Base-by-base conservation (phyloP, 2,113 vertebrate genomes). In the Phalacrocorax brasilianus region DNA sequence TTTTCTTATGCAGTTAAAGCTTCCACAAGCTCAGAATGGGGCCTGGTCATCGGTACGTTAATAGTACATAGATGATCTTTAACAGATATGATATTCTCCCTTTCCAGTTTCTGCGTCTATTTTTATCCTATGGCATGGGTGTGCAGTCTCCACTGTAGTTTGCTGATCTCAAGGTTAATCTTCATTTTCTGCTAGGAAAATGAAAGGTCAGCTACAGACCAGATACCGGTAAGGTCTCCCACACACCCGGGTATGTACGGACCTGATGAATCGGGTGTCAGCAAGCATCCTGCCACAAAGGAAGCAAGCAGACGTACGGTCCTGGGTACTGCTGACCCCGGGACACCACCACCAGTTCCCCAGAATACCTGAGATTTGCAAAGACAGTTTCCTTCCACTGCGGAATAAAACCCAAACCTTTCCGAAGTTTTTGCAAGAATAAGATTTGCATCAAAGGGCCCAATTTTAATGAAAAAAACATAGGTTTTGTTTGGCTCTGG, bases 161-260 rank as follows among this genome's bases (percentile, higher is more conserved):
- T 78, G 76, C 68, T 65, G 65, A 81, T 88, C 83, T 87, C 59
- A 68, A 92, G 76, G 61, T 85, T 78, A 78, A 84, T 35, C 73
- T 78, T 49, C 1, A 1, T 61, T 65, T 95, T 88, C 85, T 88
- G 76, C 49, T 28, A 78, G 73, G 28, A 71, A 78, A 82, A 70
- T 8, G 18, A 89, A 93, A 93, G 61, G 53, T 78, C 65, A 85
- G 72, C 72, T 50, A 27, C 0, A 1, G 68, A 85, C 10, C 44
- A 78, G 76, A 40, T 65, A 89, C 33, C 70, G 94, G 63, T 2
- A 47, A 65, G 27, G 28, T 35, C 58, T 81, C 68, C 79, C 81
- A 82, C 73, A 38, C 6, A 10, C 32, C 61, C 5, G 2, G 9
- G 59, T 81, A 82, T 28, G 85, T 67, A 84, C 10, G 21, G 73